Conservation (phyloP, 2,113 vertebrate species). For the Taurulus bubalis region DNA sequence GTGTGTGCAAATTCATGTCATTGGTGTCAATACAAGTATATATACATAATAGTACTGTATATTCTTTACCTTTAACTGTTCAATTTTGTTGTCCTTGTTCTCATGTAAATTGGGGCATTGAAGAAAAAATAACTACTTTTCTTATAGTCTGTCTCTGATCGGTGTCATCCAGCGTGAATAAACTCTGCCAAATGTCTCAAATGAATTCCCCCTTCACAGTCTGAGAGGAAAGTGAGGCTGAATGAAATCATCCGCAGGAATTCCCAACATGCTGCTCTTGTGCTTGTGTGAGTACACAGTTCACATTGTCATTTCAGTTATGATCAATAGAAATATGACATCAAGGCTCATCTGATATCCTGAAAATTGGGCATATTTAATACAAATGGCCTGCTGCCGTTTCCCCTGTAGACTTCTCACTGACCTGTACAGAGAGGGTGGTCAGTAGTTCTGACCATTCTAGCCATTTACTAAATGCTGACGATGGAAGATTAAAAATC, state of each 20-base stretch:
- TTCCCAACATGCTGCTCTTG: slow-evolving; percentile 80
- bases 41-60: too few relatives aligned
- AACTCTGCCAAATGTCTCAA: not conserved
- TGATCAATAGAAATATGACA: not conserved
- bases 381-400: not conserved
- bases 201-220: slow-evolving; percentile 58
- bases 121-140: too few relatives aligned
- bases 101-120: too few relatives aligned
- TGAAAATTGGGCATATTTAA: not conserved
- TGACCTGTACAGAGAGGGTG: too few relatives aligned
- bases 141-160: too few relatives aligned
- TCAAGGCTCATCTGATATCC: not conserved
- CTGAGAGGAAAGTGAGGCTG: slow-evolving; percentile 79
- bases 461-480: too few relatives aligned
- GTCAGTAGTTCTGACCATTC: too few relatives aligned
- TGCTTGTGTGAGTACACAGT: slow-evolving; percentile 80
- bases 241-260: slow-evolving; percentile 84
- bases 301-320: not conserved
- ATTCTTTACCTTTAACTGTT: too few relatives aligned
- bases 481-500: too few relatives aligned
- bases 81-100: too few relatives aligned
- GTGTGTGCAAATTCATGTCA: too few relatives aligned
- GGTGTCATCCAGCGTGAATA: not conserved
- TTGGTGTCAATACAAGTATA: too few relatives aligned
- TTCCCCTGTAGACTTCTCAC: not conserved